A percentile compares a stretch with the other conserved stretches of the same genome.
These are phyloP conservation scores for Oncorhynchus keta DNA, from an alignment of 2,113 vertebrate species.

Conservation along the genomic window DNA sequence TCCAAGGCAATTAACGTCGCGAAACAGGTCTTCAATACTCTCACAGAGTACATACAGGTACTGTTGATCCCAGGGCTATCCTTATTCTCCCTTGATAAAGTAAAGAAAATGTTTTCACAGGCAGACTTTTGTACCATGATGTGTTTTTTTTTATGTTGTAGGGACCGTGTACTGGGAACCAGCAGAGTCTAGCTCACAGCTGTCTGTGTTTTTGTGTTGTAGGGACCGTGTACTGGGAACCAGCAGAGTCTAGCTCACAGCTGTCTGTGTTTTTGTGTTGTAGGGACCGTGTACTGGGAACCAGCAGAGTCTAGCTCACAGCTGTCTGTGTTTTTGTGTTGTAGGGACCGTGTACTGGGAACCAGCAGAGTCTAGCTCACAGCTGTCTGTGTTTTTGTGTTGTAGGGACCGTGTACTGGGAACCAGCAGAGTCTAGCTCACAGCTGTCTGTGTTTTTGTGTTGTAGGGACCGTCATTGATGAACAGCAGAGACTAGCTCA, in stretches of 20 bases:
- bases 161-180: slow-evolving; percentile 96
- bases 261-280: too few relatives aligned
- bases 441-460: too few relatives aligned
- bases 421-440: too few relatives aligned
- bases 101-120: background rate
- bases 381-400: slow-evolving; percentile 82
- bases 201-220: slow-evolving; percentile 75
- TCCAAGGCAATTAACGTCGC: slow-evolving; percentile 98
- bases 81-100: background rate
- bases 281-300: too few relatives aligned
- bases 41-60: slow-evolving; percentile 98
- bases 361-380: slow-evolving; percentile 95
- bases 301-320: too few relatives aligned
- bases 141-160: slow-evolving; percentile 40
- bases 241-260: too few relatives aligned
- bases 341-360: slow-evolving; percentile 94
- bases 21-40: slow-evolving; percentile 97
- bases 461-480: too few relatives aligned
- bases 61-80: background rate
- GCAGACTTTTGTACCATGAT: background rate
- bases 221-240: too few relatives aligned
- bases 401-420: too few relatives aligned
- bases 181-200: slow-evolving; percentile 95
- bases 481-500: too few relatives aligned
- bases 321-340: background rate